Conservation (phyloP, 2,888 invertebrate genomes). For the Apodemia mormo region DNA sequence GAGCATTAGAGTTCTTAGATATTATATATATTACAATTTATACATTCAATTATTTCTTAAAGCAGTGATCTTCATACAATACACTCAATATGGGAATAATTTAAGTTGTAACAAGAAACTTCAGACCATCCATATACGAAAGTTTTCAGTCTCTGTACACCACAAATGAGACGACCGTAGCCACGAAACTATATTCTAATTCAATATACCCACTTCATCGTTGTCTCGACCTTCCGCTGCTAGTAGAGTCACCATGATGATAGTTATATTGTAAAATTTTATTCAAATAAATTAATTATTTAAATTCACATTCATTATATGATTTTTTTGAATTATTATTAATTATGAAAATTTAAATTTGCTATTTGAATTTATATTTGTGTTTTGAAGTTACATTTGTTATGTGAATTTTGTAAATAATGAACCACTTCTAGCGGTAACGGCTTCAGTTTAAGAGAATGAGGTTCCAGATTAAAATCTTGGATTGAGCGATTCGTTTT, state of each 20-base stretch:
- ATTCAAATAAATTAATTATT: no score
- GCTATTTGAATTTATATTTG: no score
- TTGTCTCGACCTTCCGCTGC: constrained; percentile 7
- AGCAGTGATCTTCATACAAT: not conserved
- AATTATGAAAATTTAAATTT: no score
- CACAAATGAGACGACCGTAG: constrained; percentile 12
- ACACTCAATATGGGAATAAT: constrained; percentile 8
- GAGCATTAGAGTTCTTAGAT: not conserved
- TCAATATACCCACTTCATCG: not conserved
- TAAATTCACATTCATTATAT: no score
- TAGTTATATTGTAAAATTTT: no score
- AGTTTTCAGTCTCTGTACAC: constrained; percentile 6
- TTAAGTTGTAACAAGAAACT: constrained; percentile 17
- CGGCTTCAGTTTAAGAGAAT: no score
- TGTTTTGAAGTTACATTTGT: no score
- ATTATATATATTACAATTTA: not conserved
- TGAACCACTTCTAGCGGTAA: no score
- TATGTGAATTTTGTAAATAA: no score
- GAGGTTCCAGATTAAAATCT: no score
- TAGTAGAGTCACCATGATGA: not conserved
- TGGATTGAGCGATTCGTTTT: no score
- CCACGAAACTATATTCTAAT: constrained; percentile 14
- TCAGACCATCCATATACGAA: constrained; percentile 1
- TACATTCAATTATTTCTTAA: constrained; percentile 28
- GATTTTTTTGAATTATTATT: no score